A percentile compares a stretch with the other conserved stretches of the same genome.
These are phyloP conservation scores for Scaptomyza hsui DNA, from an alignment of 1,140 invertebrate genomes.

Conservation along the genomic window DNA sequence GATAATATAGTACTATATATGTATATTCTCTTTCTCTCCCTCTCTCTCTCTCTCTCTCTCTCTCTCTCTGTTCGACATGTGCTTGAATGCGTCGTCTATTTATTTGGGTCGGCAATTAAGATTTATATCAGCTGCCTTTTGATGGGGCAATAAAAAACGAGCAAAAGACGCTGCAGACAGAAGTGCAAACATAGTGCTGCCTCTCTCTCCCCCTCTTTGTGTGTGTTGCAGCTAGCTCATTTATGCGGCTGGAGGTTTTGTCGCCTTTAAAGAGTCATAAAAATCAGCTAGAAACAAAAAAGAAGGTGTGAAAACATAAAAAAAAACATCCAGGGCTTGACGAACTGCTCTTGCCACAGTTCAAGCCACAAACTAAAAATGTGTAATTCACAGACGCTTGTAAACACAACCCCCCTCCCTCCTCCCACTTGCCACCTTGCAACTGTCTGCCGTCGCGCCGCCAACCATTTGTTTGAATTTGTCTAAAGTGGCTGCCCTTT, in stretches of 20 bases:
- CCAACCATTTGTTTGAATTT: constrained; percentile 80
- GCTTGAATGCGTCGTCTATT: constrained; percentile 63
- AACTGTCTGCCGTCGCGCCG: constrained; percentile 37
- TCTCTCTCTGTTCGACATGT: constrained; percentile 34
- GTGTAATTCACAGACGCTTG: constrained; percentile 74
- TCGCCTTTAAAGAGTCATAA: constrained; percentile 76
- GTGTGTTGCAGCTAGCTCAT: constrained; percentile 43
- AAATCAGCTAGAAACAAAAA: constrained; percentile 60
- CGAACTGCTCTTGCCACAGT: constrained; percentile 34
- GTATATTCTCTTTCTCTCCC: neutral
- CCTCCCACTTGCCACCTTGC: neutral
- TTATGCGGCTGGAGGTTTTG: constrained; percentile 64
- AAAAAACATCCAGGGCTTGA: constrained; percentile 19
- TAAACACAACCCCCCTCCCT: constrained; percentile 52
- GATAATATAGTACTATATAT: constrained; percentile 13
- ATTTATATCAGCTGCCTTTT: constrained; percentile 73
- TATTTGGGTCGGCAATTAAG: constrained; percentile 83
- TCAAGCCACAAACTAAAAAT: constrained; percentile 71
- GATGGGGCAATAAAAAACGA: constrained; percentile 74
- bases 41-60: too few species aligned
- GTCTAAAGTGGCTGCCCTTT: constrained; percentile 72
- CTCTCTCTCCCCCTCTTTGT: constrained; percentile 17
- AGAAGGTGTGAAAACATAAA: constrained; percentile 62
- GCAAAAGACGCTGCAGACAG: constrained; percentile 50
- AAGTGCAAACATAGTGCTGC: constrained; percentile 56